Conservation (phyloP, 1,140 invertebrate species). For the Drosophila orosa region DNA sequence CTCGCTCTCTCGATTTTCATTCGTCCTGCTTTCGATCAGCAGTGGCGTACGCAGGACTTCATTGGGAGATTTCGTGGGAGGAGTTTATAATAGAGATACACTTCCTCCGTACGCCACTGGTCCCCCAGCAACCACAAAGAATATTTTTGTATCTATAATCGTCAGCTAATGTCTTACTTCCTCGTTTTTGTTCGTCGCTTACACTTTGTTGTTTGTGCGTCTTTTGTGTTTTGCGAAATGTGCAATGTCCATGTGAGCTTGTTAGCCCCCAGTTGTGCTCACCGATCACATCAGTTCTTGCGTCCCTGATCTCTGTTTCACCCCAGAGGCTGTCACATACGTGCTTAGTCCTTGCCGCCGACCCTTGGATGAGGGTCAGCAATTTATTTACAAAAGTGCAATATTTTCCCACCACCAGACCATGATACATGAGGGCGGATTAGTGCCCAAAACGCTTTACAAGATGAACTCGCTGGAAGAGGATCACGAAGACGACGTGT, state of each 20-base stretch:
- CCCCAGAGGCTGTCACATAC: slow-evolving; percentile 14
- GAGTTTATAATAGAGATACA: background rate
- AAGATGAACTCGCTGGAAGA: slow-evolving; percentile 89
- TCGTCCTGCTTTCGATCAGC: slow-evolving; percentile 18
- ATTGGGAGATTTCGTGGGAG: background rate
- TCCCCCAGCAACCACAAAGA: slow-evolving; percentile 6
- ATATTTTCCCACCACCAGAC: slow-evolving; percentile 86
- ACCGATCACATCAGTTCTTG: slow-evolving; percentile 19
- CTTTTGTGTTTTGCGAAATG: slow-evolving; percentile 34
- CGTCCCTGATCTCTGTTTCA: slow-evolving; percentile 27
- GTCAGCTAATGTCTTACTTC: slow-evolving; percentile 22
- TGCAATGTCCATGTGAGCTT: slow-evolving; percentile 49
- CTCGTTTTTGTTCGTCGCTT: slow-evolving; percentile 25
- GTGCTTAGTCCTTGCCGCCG: slow-evolving; percentile 2
- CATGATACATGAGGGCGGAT: slow-evolving; percentile 92
- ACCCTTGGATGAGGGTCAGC: background rate
- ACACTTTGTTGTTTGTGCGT: slow-evolving; percentile 21
- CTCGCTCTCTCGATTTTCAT: slow-evolving; percentile 25
- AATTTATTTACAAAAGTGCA: background rate
- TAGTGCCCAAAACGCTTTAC: slow-evolving; percentile 95
- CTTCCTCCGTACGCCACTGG: slow-evolving; percentile 9
- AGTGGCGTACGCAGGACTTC: slow-evolving; percentile 14
- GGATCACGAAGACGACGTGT: slow-evolving; percentile 84
- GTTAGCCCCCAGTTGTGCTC: slow-evolving; percentile 17
- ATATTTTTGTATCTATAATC: slow-evolving; percentile 10